Percentiles rank a stretch among this genome's conserved stretches.
Evolutionary conservation across 1,140 invertebrate species (phyloP).

Genomic region (Trichoplusia ni): DNA sequence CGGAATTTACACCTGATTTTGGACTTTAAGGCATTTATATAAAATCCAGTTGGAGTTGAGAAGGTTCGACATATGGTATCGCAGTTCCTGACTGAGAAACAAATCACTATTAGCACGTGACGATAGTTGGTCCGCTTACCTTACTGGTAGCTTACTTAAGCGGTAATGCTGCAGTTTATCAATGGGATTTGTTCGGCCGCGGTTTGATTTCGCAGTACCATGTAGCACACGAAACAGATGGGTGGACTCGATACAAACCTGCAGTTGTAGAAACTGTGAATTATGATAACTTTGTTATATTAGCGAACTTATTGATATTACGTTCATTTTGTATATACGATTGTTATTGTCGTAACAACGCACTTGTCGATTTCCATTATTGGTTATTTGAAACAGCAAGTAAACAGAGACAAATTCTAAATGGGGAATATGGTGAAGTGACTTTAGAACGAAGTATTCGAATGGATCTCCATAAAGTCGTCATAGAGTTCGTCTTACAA

Average conservation of each 20-base stretch:
- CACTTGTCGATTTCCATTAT: no score
- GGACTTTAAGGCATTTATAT: slow-evolving; percentile 27
- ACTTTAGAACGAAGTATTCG: no score
- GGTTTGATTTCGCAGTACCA: neutral
- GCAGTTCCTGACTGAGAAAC: slow-evolving; percentile 52
- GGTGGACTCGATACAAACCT: no score
- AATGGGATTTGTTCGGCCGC: slow-evolving; percentile 21
- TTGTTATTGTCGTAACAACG: no score
- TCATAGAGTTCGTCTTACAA: neutral
- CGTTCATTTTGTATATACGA: no score
- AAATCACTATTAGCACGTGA: slow-evolving; percentile 60
- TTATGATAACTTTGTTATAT: no score
- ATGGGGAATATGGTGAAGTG: no score
- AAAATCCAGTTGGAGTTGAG: slow-evolving; percentile 39
- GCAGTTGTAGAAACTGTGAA: no score
- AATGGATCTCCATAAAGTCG: neutral
- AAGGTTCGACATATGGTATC: slow-evolving; percentile 46
- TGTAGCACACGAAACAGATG: neutral
- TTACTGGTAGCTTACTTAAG: slow-evolving; percentile 39
- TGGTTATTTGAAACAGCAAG: no score
- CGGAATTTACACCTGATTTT: slow-evolving; percentile 16
- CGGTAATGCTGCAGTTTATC: slow-evolving; percentile 26
- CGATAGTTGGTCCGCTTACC: slow-evolving; percentile 55
- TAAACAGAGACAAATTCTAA: no score
- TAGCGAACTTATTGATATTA: no score